Base-by-base conservation (phyloP, 2,888 invertebrate species). In the Drosophila recens region DNA sequence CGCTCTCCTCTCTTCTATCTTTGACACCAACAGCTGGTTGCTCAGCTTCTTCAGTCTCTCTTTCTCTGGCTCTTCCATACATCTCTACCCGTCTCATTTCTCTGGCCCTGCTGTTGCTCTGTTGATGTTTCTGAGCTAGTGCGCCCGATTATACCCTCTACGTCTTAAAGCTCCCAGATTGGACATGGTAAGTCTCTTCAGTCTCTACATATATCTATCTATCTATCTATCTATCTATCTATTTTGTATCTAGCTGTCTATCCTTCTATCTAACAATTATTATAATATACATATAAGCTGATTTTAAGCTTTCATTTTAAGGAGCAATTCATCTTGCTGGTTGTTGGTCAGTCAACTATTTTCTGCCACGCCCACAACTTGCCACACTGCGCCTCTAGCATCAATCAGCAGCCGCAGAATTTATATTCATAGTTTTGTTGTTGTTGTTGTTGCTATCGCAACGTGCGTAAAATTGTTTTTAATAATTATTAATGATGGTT, bases 381-480 rank as follows among this genome's bases (percentile, higher is more conserved):
- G 23, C 33, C 5, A n/a, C 53, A 13, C 38, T 9, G 30, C 38
- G 46, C 13, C 23, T 40, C 15, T 23, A 40, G 20, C 62, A 27
- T 27, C 57, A 11, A 33, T 20, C 17, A 23, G 51, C 17, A 36
- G n/a, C 23, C 23, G 20, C 23, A 27, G n/a, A 27, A 49, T 45
- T 49, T 43, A 27, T 27, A 27, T 27, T 27, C 27, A 42, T 45
- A 20, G 53, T 67, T n/a, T 53, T 15, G 15, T 48, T 59, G 17
- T 61, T 58, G 36, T 46, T 33, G 30, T 66, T 62, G 79, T 62
- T 65, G 61, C 65, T 27, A 73, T 56, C 46, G 63, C 57, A 81
- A 77, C 77, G 81, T 75, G 75, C 73, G 63, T 74, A 34, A 79
- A 84, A 81, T 81, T 79, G 70, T 81, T 81, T 77, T 72, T 79